Evolutionary conservation across 2,797 vertebrate species (phyloP).

Genomic region (Muscicapa comitata): DNA sequence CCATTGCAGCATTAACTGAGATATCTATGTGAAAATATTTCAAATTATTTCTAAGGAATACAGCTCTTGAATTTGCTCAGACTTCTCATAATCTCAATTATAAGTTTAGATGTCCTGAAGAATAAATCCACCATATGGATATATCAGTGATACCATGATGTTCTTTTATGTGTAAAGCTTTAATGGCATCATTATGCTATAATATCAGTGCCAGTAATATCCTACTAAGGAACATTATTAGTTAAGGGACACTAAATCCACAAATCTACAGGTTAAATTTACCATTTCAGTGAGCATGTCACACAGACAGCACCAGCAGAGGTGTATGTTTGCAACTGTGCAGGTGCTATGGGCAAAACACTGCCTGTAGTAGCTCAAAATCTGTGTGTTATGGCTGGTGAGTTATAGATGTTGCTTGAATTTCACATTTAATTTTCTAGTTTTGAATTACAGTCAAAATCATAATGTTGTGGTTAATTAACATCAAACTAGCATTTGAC

Average conservation of each 20-base stretch:
- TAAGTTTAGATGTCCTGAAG: not conserved
- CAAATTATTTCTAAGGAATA: not conserved
- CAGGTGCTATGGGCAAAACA: not conserved
- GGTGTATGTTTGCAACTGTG: not conserved
- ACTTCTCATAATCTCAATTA: not conserved
- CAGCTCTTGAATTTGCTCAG: not conserved
- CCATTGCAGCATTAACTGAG: not conserved
- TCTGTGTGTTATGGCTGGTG: not conserved
- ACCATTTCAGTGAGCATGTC: not conserved
- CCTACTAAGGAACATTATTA: not conserved
- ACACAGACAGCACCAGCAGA: not conserved
- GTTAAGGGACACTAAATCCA: not conserved
- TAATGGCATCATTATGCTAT: not conserved
- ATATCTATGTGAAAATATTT: not conserved
- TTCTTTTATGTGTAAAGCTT: not conserved
- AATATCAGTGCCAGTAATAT: not conserved
- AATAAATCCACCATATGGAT: not conserved
- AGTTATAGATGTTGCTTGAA: not conserved
- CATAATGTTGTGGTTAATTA: constrained; percentile 7
- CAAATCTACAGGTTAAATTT: not conserved
- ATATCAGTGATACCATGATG: not conserved
- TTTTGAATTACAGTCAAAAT: not conserved
- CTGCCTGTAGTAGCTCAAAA: not conserved
- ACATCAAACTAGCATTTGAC: not conserved
- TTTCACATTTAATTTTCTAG: not conserved